Conservation (phyloP, 2,113 vertebrate species). For the Natator depressus region DNA sequence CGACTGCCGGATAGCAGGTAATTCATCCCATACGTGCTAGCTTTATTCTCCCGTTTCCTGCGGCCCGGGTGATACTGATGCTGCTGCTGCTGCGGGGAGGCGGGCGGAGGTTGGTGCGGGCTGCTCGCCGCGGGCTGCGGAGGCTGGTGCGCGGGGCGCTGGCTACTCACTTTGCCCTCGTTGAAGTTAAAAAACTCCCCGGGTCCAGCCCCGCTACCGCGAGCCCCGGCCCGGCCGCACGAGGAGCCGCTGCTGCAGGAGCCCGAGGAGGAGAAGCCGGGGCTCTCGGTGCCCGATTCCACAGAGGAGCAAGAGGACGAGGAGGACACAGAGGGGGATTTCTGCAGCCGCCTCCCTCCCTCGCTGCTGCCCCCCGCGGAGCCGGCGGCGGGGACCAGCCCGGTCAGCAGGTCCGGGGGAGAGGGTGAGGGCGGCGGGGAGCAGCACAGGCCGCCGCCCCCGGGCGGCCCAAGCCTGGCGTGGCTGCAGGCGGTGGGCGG, state of each 20-base stretch:
- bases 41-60: constrained; percentile 97
- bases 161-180: constrained; percentile 80
- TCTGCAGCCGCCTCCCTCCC: constrained; percentile 81
- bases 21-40: constrained; percentile 97
- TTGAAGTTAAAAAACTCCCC: constrained; percentile 75
- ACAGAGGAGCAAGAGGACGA: constrained; percentile 86
- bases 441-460: constrained; percentile 33
- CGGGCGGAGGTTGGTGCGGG: constrained; percentile 71
- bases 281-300: constrained; percentile 84
- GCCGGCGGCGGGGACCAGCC: constrained; percentile 43
- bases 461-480: constrained; percentile 43
- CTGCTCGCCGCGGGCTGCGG: constrained; percentile 63
- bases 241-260: constrained; percentile 64
- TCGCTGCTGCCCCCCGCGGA: constrained; percentile 44
- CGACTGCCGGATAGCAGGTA: constrained; percentile 89
- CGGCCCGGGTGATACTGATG: constrained; percentile 91
- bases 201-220: constrained; percentile 37
- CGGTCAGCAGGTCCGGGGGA: constrained; percentile 44
- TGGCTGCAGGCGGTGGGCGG: constrained; percentile 69
- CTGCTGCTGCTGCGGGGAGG: constrained; percentile 73
- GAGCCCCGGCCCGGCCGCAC: constrained; percentile 41
- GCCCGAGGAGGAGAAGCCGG: constrained; percentile 76
- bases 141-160: constrained; percentile 34
- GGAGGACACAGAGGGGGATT: constrained; percentile 83
- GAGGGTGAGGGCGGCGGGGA: constrained; percentile 65